Conservation (phyloP, 1,140 invertebrate genomes). For the Drosophila busckii region DNA sequence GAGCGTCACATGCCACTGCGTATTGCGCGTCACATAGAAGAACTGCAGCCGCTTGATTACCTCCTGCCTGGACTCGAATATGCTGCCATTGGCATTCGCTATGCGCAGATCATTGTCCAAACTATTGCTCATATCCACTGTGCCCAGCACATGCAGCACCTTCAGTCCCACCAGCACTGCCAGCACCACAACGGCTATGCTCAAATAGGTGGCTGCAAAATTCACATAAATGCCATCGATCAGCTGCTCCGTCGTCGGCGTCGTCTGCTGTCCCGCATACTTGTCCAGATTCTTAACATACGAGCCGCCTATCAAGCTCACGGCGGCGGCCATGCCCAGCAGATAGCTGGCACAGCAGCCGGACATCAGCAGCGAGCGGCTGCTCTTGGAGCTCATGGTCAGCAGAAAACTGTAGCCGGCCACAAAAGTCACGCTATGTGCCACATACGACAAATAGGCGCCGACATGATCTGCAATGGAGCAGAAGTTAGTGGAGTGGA, state of each 20-base stretch:
- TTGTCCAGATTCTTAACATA: conserved; percentile 49
- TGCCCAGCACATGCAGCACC: conserved; percentile 58
- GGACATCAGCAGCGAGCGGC: conserved; percentile 55
- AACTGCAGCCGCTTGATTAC: conserved; percentile 68
- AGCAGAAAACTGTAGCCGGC: conserved; percentile 68
- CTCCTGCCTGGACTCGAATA: conserved; percentile 59
- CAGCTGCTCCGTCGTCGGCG: conserved; percentile 33
- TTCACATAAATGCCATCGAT: conserved; percentile 67
- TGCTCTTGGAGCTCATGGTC: conserved; percentile 50
- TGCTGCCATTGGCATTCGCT: conserved; percentile 66
- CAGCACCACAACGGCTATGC: conserved; percentile 46
- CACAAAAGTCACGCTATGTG: conserved; percentile 66
- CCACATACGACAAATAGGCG: conserved; percentile 67
- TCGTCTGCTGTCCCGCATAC: conserved; percentile 33
- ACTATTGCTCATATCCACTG: conserved; percentile 57
- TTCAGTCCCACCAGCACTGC: conserved; percentile 61
- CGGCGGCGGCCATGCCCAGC: conserved; percentile 59
- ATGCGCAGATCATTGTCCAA: conserved; percentile 71
- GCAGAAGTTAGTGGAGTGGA: too few relatives aligned
- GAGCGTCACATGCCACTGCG: conserved; percentile 64
- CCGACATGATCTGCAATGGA: conserved; percentile 63
- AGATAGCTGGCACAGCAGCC: conserved; percentile 62
- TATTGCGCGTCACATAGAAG: conserved; percentile 74
- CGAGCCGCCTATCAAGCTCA: conserved; percentile 52
- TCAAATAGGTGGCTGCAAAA: conserved; percentile 64